Percentiles rank a stretch among this genome's conserved stretches.
These are phyloP conservation scores for Marmota flaviventris DNA, from an alignment of 2,113 vertebrate genomes.

Conservation along the genomic window DNA sequence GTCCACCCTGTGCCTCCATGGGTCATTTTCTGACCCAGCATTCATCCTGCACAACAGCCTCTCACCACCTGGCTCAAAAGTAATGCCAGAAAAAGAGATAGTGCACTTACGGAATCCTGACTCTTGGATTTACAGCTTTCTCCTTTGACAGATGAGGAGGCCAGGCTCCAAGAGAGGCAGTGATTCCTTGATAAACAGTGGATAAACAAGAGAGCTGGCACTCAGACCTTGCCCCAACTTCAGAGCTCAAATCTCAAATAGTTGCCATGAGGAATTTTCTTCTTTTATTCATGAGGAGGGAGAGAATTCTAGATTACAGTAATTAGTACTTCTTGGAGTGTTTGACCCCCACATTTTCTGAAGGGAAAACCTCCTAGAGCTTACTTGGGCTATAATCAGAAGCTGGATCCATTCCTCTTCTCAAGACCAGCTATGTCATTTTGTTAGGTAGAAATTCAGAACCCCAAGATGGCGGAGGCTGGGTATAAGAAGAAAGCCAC, in stretches of 20 bases:
- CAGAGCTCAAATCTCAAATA: background rate
- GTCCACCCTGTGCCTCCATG: accelerated
- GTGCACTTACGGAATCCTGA: background rate
- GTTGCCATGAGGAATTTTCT: too few species aligned
- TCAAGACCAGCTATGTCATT: background rate
- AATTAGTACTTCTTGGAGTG: background rate
- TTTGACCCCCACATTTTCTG: background rate
- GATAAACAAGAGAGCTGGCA: background rate
- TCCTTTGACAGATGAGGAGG: background rate
- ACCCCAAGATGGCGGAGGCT: too few species aligned
- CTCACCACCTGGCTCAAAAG: background rate
- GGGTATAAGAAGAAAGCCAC: too few species aligned
- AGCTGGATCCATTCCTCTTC: background rate
- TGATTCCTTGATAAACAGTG: background rate
- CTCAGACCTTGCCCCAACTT: background rate
- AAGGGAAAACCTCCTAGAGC: background rate
- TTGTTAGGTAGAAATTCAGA: too few species aligned
- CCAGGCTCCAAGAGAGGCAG: background rate
- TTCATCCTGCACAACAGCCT: background rate
- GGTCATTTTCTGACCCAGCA: background rate
- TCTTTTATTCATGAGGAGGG: background rate
- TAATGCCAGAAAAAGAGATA: background rate
- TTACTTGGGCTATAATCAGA: background rate
- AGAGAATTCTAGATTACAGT: background rate
- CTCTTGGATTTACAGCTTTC: background rate